These are phyloP conservation scores for Lethenteron camtschaticum DNA, from an alignment of 2,113 vertebrate genomes.

Conservation along the genomic window DNA sequence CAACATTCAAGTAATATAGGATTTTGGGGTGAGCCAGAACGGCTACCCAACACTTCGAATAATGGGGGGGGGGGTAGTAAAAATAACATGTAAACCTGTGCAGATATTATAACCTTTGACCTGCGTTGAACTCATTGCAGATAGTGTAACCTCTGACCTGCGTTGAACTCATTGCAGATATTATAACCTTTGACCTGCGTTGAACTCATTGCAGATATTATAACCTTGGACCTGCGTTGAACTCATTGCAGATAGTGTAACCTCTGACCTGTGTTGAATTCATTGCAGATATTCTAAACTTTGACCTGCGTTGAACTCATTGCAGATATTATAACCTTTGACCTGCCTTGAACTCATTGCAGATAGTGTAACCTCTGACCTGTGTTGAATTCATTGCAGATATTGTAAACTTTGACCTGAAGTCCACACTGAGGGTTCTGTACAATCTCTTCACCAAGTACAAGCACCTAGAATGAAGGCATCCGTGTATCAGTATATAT, in stretches of 20 bases:
- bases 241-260: background rate
- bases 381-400: constrained; percentile 24
- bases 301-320: background rate
- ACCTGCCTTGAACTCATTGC: background rate
- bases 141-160: no score
- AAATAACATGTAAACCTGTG: no score
- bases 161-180: no score
- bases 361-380: background rate
- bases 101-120: no score
- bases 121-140: no score
- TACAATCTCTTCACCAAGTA: constrained; percentile 97
- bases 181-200: no score
- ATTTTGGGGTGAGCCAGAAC: no score
- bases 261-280: constrained; percentile 4
- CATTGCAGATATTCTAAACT: constrained; percentile 2
- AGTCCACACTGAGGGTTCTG: constrained; percentile 75
- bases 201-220: no score
- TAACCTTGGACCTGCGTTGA: background rate
- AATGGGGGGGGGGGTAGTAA: no score
- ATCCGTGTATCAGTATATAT: no score
- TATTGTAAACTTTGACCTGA: constrained; percentile 92
- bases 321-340: background rate
- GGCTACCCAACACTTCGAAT: no score
- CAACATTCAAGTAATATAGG: no score
- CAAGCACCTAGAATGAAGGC: constrained; percentile 47